phyloP scores from a whole-genome alignment of 2,888 invertebrate species.

The Drosophila atripex region DNA sequence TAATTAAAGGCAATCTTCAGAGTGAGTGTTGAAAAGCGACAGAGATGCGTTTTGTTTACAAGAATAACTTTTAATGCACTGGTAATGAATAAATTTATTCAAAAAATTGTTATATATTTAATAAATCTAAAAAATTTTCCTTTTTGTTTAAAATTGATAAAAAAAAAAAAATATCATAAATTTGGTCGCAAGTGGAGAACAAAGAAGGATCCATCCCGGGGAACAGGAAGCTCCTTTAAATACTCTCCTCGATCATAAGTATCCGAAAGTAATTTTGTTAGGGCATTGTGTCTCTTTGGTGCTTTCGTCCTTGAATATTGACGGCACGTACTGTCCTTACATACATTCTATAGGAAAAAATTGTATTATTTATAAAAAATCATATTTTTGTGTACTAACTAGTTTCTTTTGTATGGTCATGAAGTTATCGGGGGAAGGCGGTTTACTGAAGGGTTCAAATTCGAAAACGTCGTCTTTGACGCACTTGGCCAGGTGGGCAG shows the following conservation, averaged over 20 bases:
- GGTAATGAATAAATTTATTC: background rate
- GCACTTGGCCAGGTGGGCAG: constrained; percentile 33
- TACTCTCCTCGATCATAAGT: constrained; percentile 38
- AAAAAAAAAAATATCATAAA: background rate
- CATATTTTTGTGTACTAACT: constrained; percentile 15
- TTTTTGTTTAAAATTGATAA: background rate
- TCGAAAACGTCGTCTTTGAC: constrained; percentile 28
- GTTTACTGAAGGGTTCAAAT: constrained; percentile 41
- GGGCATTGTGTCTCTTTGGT: background rate
- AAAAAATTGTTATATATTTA: background rate
- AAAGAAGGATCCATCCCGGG: constrained; percentile 47
- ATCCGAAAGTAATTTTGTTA: constrained; percentile 27
- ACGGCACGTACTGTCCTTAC: constrained; percentile 13
- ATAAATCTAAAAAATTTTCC: background rate
- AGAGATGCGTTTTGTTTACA: background rate
- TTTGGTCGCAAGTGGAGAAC: constrained; percentile 45
- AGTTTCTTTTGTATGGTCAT: constrained; percentile 24
- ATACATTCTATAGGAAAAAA: constrained; percentile 11
- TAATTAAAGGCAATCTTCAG: constrained; percentile 36
- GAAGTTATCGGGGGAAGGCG: constrained; percentile 26
- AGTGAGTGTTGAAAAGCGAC: constrained; percentile 33
- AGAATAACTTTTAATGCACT: background rate
- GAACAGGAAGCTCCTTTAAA: constrained; percentile 36
- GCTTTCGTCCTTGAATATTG: background rate
- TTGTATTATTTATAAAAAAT: background rate